A percentile compares a stretch with the other conserved stretches of the same genome.
Evolutionary conservation across 2,113 vertebrate genomes (phyloP).

Genomic region (Phaetusa simplex): DNA sequence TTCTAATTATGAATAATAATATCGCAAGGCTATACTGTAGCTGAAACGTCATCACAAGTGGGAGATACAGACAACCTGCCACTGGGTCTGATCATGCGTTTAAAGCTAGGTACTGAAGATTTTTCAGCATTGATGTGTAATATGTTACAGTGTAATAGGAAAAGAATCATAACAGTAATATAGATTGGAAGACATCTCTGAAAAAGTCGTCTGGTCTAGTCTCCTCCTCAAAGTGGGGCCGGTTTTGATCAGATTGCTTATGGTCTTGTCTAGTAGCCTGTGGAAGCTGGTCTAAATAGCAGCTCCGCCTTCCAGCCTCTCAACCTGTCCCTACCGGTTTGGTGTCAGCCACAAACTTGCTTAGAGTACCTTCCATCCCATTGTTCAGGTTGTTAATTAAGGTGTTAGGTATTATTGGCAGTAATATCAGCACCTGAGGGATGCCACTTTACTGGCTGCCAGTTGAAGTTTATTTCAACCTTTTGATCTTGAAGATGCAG

Average conservation of each 20-base stretch:
- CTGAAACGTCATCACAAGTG: background rate
- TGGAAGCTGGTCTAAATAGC: background rate
- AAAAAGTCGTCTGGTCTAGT: background rate
- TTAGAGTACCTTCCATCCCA: background rate
- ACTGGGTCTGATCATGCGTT: background rate
- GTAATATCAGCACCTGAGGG: background rate
- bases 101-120: background rate
- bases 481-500: background rate
- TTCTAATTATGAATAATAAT: background rate
- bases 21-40: background rate
- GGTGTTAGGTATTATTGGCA: background rate
- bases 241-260: background rate
- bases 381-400: background rate
- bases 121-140: background rate
- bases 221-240: background rate
- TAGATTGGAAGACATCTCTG: background rate
- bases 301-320: background rate
- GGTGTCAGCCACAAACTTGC: background rate
- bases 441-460: background rate
- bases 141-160: background rate
- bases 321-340: background rate
- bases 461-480: background rate
- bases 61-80: background rate
- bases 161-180: background rate
- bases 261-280: background rate